Evolutionary conservation across 2,797 vertebrate species (phyloP), one percentile per base, ranked within the genome.

Genomic region (Rhabdophis nuchalis): DNA sequence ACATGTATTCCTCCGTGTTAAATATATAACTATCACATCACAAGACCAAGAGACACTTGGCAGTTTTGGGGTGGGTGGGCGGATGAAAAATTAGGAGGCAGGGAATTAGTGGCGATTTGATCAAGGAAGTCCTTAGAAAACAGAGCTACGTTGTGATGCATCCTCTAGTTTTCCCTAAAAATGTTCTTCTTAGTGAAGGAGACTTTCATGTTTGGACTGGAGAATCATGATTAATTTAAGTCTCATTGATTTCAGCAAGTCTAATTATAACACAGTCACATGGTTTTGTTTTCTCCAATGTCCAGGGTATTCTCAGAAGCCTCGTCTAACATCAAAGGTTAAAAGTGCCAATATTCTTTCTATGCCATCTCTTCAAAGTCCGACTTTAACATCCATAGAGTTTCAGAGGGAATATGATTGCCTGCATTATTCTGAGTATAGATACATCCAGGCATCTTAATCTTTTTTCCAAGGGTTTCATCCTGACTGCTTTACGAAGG

Each of bases 11-110:
- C 58, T 82, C 36, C 20, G 0, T 92, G 82, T 90, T 91, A 94
- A 93, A 58, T 89, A 58, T 89, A n/a, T 93, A 94, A 91, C 91
- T 93, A 95, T 50, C 92, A 5, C 53, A 1, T 41, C 20, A 27
- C 94, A 94, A 95, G 96, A 94, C 91, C 96, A 94, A 91, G 93
- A 90, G 58, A 3, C 29, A 77, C 87, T 0, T 3, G 90, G 93
- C 61, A 3, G 89, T 41, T 93, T 85, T 86, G 87, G 88, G 93
- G 50, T 36, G 64, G 87, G 56, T n/a, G 89, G 93, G 85, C 27
- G 20, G 23, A n/a, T 89, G 3, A 85, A 27, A 36, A 93, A 88
- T 90, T 93, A 92, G 86, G 54, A 91, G 94, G 93, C 86, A 91
- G 87, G 85, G 60, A 87, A 68, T 58, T 91, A 91, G 46, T 18